Evolutionary conservation across 2,797 vertebrate genomes (phyloP), one percentile per base, ranked within the genome.

Genomic region (Leptodactylus fallax): DNA sequence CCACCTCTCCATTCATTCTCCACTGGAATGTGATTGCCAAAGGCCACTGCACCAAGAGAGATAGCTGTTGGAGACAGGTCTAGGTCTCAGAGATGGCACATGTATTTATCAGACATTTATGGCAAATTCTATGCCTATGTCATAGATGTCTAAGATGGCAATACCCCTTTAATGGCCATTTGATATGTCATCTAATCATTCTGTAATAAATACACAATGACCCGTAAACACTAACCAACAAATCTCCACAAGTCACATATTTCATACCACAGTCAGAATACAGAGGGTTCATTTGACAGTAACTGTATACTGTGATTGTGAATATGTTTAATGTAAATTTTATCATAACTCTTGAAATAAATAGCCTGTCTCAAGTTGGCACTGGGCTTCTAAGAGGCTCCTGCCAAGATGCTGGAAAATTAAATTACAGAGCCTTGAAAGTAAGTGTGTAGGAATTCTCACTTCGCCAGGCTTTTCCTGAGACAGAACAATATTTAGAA

Each of bases 381-480:
- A 89, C 80, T 36, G 17, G 3, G 74, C 88, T 58, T 12, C 19
- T 58, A 69, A 19, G 79, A 71, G 61, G 36, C 56, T 61, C 51
- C 53, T 86, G 84, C 84, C 88, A 89, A 89, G 51, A 51, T 25
- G 25, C 61, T 51, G 80, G 65, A 86, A 83, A 86, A 86, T 83
- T 74, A 69, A 27, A 89, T 82, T 65, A 88, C 47, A 55, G 13
- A 47, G 71, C 36, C 69, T 78, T 81, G 23, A 81, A 81, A 85
- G 63, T 45, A 61, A 36, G 58, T 47, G 71, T 17, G 45, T 36
- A 45, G 65, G 74, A 79, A 89, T 72, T 36, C 61, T 36, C 21
- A 71, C 53, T 71, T 55, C 7, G 69, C 14, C 25, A 61, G 72
- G 53, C n/a, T 58, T 45, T 63, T 79, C 51, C 84, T 79, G 45